Base-by-base conservation (phyloP, 2,888 invertebrate species). In the Hoplodrina blanda region DNA sequence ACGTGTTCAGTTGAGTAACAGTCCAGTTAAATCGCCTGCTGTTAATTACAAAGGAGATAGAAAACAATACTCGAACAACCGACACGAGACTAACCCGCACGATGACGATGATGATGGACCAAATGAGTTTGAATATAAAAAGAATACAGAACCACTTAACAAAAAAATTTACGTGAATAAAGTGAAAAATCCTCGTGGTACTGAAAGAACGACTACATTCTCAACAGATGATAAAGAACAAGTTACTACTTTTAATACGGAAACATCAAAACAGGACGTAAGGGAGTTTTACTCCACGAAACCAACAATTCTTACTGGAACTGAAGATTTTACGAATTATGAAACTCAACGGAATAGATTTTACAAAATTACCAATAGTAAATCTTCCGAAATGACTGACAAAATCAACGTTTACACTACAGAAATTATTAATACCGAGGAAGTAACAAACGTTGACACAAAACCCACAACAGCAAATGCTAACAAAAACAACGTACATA, bases 1-100 rank as follows among this genome's bases (percentile, higher is more conserved):
- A 78, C 88, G 91, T 41, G 87, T 90, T 19, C 80, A 89, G 54
- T 69, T 88, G 20, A 72, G 70, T 20, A 82, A 85, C 25, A 89
- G 82, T 37, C 85, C 87, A 8, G 86, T 90, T 0, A 90, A 89
- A 85, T 88, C 91, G 0, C 88, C 89, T 2, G 56, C 60, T 44
- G 6, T 84, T 17, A 76, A 71, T 62, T n/a, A 61, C 4, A 76
- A 71, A 11, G 41, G 19, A 54, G 72, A 71, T 10, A 56, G 17
- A 56, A 77, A 67, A 0, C 65, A 55, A 25, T 30, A 56, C 25
- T 49, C 52, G 0, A 70, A 54, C 20, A 67, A 64, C 19, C 59
- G 50, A 25, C 30, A 66, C 11, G 71, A 72, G 25, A 68, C 60
- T 53, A n/a, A 13, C 50, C 46, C 60, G 0, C 44, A 61, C 17